These are phyloP conservation scores for Mylabris phalerata DNA, from an alignment of 1,140 invertebrate species.

Conservation along the genomic window DNA sequence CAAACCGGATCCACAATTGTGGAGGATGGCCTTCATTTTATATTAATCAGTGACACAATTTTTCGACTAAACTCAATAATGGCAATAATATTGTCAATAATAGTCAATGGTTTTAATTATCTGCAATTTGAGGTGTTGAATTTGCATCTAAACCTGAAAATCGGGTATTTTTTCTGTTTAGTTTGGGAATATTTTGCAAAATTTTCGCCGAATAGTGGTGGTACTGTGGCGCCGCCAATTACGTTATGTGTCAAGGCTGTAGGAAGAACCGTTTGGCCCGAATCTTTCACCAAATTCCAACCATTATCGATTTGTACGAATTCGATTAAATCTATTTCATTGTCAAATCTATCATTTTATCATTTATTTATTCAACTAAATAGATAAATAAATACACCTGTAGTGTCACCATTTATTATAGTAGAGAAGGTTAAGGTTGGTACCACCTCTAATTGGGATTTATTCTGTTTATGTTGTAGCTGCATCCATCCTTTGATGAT, in stretches of 20 bases:
- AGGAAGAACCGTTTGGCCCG: constrained; percentile 27
- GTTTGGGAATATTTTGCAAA: background rate
- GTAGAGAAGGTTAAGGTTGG: background rate
- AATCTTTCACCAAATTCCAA: constrained; percentile 11
- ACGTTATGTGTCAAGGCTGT: constrained; percentile 23
- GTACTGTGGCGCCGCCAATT: too few relatives aligned
- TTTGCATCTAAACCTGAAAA: background rate
- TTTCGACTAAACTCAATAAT: background rate
- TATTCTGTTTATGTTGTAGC: too few relatives aligned
- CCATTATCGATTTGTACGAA: background rate
- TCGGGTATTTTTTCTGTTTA: background rate
- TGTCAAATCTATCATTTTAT: background rate
- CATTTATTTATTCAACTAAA: background rate
- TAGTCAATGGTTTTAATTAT: too few relatives aligned
- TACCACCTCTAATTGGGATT: too few relatives aligned
- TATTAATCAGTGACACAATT: constrained; percentile 7
- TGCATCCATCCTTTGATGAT: too few relatives aligned
- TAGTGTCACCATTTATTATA: background rate
- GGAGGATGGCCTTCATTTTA: constrained; percentile 9
- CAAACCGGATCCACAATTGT: constrained; percentile 9
- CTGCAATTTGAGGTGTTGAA: too few relatives aligned
- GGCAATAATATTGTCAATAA: too few relatives aligned
- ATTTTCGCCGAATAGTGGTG: background rate
- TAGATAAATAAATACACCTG: background rate
- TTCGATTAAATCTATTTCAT: background rate